These are phyloP conservation scores for Drosophila simulans DNA, from an alignment of 1,140 invertebrate species.

Conservation along the genomic window DNA sequence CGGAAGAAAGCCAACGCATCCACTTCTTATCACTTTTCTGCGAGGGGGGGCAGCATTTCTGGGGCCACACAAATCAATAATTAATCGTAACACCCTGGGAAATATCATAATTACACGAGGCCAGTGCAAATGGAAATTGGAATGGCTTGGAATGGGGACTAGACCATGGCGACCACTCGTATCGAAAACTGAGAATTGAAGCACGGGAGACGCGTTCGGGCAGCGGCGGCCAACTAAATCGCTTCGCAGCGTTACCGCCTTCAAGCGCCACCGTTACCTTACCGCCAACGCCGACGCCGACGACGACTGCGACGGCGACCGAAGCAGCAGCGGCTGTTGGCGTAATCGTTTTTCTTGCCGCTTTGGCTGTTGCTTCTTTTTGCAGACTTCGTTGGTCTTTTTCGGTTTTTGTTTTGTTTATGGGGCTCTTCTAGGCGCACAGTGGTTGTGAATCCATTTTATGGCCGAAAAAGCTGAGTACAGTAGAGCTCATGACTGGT, in stretches of 20 bases:
- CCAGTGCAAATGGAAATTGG: not conserved
- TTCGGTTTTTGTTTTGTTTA: slow-evolving; percentile 38
- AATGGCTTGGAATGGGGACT: not conserved
- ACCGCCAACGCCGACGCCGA: not conserved
- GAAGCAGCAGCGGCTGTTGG: slow-evolving; percentile 32
- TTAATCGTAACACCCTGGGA: slow-evolving; percentile 17
- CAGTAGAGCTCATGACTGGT: not conserved
- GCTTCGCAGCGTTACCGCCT: slow-evolving; percentile 43
- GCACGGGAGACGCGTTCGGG: slow-evolving; percentile 43
- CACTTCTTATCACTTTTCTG: slow-evolving; percentile 31
- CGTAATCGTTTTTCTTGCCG: slow-evolving; percentile 64
- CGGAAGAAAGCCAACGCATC: slow-evolving; percentile 31
- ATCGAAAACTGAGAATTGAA: slow-evolving; percentile 5
- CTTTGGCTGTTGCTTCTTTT: slow-evolving; percentile 48
- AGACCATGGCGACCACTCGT: not conserved
- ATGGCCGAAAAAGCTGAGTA: not conserved
- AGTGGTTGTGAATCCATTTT: slow-evolving; percentile 43
- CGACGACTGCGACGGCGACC: slow-evolving; percentile 4
- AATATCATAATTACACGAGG: slow-evolving; percentile 22
- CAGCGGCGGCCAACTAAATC: slow-evolving; percentile 61
- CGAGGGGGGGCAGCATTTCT: not conserved
- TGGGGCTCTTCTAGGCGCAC: slow-evolving; percentile 62
- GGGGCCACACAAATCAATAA: slow-evolving; percentile 27
- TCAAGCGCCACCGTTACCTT: slow-evolving; percentile 38
- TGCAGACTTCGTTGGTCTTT: slow-evolving; percentile 44